phyloP scores from a whole-genome alignment of 2,888 invertebrate genomes.

The Bombylius major region DNA sequence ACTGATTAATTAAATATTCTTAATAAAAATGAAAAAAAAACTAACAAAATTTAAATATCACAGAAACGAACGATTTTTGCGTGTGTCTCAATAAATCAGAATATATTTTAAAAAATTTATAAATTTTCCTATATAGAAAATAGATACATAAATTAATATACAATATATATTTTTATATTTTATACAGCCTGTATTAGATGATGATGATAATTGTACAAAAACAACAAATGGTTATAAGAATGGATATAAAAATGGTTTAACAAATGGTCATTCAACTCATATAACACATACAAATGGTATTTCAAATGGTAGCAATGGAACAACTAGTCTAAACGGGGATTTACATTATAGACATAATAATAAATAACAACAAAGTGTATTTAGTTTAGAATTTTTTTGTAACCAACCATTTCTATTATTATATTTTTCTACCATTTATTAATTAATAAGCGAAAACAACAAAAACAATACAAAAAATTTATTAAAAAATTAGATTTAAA shows the following conservation, averaged over 20 bases:
- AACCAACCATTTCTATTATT: not conserved
- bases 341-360: not conserved
- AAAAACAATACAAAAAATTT: too few species aligned
- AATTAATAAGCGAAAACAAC: too few species aligned
- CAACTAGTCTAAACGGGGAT: not conserved
- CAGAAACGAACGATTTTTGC: too few species aligned
- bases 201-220: constrained; percentile 29
- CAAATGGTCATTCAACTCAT: constrained; percentile 21
- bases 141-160: too few species aligned
- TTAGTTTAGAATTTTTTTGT: not conserved
- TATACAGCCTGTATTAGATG: constrained; percentile 54
- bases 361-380: not conserved
- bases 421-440: not conserved
- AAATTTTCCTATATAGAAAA: too few species aligned
- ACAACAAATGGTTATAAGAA: constrained; percentile 28
- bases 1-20: too few species aligned
- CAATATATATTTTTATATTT: too few species aligned
- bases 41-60: too few species aligned
- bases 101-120: too few species aligned
- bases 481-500: too few species aligned
- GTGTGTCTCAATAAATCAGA: too few species aligned
- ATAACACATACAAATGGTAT: not conserved
- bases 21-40: too few species aligned
- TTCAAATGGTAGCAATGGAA: not conserved
- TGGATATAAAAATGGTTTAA: constrained; percentile 30